A percentile compares a stretch with the other conserved stretches of the same genome.
phyloP scores from a whole-genome alignment of 2,113 vertebrate species.

The Rynchops niger region DNA sequence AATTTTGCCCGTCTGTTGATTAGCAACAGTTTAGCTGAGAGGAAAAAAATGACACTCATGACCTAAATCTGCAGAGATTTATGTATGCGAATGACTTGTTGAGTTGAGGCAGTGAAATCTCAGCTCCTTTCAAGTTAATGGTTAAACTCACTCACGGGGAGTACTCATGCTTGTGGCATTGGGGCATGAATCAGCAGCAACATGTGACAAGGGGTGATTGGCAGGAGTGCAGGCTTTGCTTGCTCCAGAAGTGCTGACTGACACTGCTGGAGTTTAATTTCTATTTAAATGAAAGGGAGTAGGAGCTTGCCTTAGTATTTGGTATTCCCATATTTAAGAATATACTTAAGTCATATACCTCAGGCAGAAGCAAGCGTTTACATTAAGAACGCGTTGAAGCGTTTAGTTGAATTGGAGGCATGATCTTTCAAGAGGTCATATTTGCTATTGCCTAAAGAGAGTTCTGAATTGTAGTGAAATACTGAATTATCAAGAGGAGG shows the following conservation, averaged over 20 bases:
- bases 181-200: background rate
- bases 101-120: background rate
- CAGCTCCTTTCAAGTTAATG: background rate
- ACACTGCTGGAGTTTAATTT: background rate
- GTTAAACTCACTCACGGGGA: accelerated
- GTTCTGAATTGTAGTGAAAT: background rate
- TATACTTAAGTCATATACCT: background rate
- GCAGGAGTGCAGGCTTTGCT: background rate
- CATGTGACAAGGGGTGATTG: background rate
- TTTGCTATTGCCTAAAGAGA: background rate
- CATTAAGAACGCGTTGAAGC: background rate
- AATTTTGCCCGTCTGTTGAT: background rate
- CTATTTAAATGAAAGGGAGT: background rate
- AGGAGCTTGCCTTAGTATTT: background rate
- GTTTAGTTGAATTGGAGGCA: background rate
- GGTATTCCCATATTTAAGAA: background rate
- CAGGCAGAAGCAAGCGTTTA: background rate
- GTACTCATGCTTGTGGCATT: background rate
- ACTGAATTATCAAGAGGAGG: background rate
- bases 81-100: background rate
- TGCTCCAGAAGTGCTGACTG: background rate
- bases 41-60: background rate
- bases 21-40: background rate
- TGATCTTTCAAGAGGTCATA: background rate
- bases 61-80: background rate